Evolutionary conservation across 2,113 vertebrate species (phyloP).

Genomic region (Eclectus roratus): DNA sequence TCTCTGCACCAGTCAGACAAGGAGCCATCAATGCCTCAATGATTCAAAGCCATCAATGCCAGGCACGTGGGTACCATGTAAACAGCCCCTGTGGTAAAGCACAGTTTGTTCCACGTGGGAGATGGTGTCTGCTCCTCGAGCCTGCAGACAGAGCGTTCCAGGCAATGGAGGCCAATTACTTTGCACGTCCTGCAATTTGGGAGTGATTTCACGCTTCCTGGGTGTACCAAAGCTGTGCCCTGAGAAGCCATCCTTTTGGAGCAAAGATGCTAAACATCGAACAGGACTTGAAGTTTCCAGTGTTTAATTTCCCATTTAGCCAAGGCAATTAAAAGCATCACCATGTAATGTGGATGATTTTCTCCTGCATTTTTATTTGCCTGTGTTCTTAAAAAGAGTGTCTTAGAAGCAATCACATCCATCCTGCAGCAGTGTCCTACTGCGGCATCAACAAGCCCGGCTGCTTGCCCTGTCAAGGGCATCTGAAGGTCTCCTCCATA

Average conservation of each 20-base stretch:
- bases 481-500: background rate
- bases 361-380: constrained; percentile 48
- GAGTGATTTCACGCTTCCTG: constrained; percentile 45
- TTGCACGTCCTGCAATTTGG: background rate
- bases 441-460: background rate
- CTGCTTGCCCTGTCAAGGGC: constrained; percentile 9
- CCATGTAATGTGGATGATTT: background rate
- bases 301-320: constrained; percentile 44
- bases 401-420: background rate
- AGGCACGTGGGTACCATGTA: rapidly evolving
- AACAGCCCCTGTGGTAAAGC: background rate
- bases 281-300: constrained; percentile 38
- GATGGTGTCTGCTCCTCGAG: background rate
- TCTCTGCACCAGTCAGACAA: background rate
- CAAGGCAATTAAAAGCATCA: constrained; percentile 53
- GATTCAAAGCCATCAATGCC: background rate
- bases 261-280: constrained; percentile 32
- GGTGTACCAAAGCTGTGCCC: background rate
- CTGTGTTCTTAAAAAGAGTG: background rate
- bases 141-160: background rate
- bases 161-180: constrained; percentile 14
- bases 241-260: background rate
- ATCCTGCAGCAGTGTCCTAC: background rate
- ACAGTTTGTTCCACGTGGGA: background rate
- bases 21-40: background rate